Conservation (phyloP, 2,797 vertebrate genomes). For the Myripristis jacobus region DNA sequence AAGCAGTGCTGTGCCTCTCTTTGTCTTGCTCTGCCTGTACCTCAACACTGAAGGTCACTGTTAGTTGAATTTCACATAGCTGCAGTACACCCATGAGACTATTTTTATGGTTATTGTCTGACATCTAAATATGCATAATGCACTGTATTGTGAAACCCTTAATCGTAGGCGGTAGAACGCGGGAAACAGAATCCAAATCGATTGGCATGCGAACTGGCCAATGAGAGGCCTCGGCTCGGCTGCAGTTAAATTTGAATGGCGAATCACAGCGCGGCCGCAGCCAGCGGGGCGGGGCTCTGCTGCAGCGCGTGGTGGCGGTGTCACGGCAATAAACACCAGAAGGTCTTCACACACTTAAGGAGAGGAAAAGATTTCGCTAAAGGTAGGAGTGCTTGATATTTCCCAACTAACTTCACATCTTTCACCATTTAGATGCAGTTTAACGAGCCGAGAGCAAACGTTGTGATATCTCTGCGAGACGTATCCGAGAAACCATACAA, state of each 20-base stretch:
- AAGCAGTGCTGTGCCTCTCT: not conserved
- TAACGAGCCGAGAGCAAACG: not conserved
- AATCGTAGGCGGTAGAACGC: slow-evolving; percentile 47
- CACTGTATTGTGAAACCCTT: slow-evolving; percentile 46
- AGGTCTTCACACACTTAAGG: slow-evolving; percentile 46
- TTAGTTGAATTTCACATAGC: slow-evolving; percentile 52
- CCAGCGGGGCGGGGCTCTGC: slow-evolving; percentile 46
- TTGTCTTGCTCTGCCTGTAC: slow-evolving; percentile 28
- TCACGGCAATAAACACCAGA: slow-evolving; percentile 75
- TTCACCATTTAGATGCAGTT: not conserved
- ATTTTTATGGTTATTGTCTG: slow-evolving; percentile 36
- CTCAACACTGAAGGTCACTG: slow-evolving; percentile 56
- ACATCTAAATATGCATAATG: slow-evolving; percentile 69
- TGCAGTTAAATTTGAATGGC: slow-evolving; percentile 46
- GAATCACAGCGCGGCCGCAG: slow-evolving; percentile 42
- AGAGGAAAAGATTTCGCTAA: slow-evolving; percentile 46
- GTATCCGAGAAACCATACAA: not conserved
- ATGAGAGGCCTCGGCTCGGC: slow-evolving; percentile 31
- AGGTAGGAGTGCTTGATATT: slow-evolving; percentile 60
- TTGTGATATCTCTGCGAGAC: rapidly evolving
- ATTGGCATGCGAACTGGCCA: slow-evolving; percentile 59
- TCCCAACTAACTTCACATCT: not conserved
- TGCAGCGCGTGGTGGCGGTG: slow-evolving; percentile 74
- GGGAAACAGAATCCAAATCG: slow-evolving; percentile 78
- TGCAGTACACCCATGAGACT: slow-evolving; percentile 33